A percentile compares a stretch with the other conserved stretches of the same genome.
These are phyloP conservation scores for Ichneumon xanthorius DNA, from an alignment of 2,888 invertebrate genomes.

Conservation along the genomic window DNA sequence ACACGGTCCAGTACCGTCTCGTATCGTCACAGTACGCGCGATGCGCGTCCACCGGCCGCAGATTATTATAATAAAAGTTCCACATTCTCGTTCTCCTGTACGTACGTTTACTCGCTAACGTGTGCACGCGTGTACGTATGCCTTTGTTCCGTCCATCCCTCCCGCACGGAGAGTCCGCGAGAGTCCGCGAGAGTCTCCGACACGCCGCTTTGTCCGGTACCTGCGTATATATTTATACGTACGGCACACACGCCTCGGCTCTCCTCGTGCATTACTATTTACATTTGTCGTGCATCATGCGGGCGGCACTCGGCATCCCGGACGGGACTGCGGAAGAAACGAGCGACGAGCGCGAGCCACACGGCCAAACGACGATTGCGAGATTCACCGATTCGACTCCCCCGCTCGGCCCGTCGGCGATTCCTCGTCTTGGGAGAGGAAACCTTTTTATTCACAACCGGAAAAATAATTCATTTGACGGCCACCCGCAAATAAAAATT, in stretches of 20 bases:
- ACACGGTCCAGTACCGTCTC: constrained; percentile 32
- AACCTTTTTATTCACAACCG: neutral
- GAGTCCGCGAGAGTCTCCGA: constrained; percentile 71
- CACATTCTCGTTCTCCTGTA: constrained; percentile 72
- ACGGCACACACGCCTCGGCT: constrained; percentile 4
- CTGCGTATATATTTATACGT: constrained; percentile 1
- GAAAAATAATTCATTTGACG: no score
- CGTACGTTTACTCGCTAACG: constrained; percentile 52
- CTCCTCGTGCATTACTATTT: constrained; percentile 70
- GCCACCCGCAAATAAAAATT: no score
- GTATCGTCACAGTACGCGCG: constrained; percentile 44
- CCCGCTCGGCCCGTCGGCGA: neutral
- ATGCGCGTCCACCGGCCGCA: constrained; percentile 64
- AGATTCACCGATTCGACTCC: constrained; percentile 30
- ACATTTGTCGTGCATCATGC: constrained; percentile 72
- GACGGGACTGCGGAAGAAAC: constrained; percentile 14
- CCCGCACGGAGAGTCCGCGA: constrained; percentile 9
- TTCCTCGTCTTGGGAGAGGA: neutral
- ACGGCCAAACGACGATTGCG: constrained; percentile 71
- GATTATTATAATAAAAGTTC: constrained; percentile 80
- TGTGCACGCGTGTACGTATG: constrained; percentile 32
- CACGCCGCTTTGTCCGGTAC: constrained; percentile 66
- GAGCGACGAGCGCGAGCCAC: constrained; percentile 9
- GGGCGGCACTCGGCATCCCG: constrained; percentile 15
- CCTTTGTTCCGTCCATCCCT: constrained; percentile 45